Base-by-base conservation (phyloP, 1,140 invertebrate species). In the Drosophila saltans region DNA sequence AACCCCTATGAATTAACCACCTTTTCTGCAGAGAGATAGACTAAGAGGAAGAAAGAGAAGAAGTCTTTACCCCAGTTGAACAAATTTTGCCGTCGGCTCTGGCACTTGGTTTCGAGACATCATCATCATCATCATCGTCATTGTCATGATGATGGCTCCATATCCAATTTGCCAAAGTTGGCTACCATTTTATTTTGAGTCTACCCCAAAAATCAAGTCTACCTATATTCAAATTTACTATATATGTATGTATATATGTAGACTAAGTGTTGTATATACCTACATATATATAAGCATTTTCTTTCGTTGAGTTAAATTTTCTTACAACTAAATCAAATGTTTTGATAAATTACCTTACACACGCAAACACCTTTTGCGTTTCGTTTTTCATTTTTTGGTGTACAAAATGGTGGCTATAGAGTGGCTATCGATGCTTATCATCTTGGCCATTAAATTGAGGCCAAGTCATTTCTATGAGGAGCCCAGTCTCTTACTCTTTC, bases 271-370 rank as follows among this genome's bases (percentile, higher is more conserved):
- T 48, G 24, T 48, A 48, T n/a, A 21, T 21, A 21, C 5, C 16
- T 48, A 48, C 21, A 1, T 21, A 24, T 24, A 45, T 48, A 24
- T 52, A 26, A 26, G 45, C 21, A 52, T 52, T 52, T 52, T 52
- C 45, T 52, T 52, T 52, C 2, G 45, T 21, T 62, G 75, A 83
- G 83, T 86, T 86, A 66, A 73, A 80, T 64, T 79, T 89, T 72
- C 73, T 82, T 83, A 86, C 83, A 86, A 86, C 83, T 86, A 86
- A 86, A 86, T 86, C 83, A 86, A 86, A 89, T 89, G 71, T 63
- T 80, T 89, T 88, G 84, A 88, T 88, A 88, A 88, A 88, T 88
- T 78, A 60, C 84, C 70, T 69, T 74, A 40, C 63, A 81, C 83
- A 88, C 83, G 83, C 83, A 84, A 88, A 67, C 80, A 52, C 24